These are phyloP conservation scores for Chelmon rostratus DNA, from an alignment of 2,797 vertebrate species.

Conservation along the genomic window DNA sequence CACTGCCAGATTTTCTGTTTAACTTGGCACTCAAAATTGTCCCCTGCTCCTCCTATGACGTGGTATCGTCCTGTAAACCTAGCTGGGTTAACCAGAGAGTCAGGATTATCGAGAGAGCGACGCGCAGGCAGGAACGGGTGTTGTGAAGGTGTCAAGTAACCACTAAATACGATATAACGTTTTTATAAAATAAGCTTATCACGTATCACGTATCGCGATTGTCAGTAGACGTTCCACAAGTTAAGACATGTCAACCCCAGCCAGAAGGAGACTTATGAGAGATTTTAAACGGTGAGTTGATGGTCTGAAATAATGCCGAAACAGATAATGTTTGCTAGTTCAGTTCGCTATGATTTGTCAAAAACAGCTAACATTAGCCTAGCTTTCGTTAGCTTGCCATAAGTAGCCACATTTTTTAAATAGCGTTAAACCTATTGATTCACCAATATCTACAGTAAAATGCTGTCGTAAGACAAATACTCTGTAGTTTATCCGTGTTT, in stretches of 20 bases:
- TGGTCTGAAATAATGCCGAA: constrained; percentile 42
- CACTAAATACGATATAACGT: constrained; percentile 15
- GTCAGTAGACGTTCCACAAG: constrained; percentile 10
- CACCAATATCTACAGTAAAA: rapidly evolving
- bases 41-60: background rate
- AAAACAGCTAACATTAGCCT: constrained; percentile 70
- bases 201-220: background rate
- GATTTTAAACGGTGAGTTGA: constrained; percentile 95
- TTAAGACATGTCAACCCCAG: constrained; percentile 93
- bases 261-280: constrained; percentile 96
- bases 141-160: constrained; percentile 41
- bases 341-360: constrained; percentile 58
- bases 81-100: constrained; percentile 44
- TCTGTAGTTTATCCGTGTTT: rapidly evolving
- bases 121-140: background rate
- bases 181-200: constrained; percentile 7
- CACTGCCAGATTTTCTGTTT: rapidly evolving
- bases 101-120: constrained; percentile 53
- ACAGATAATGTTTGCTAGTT: constrained; percentile 31
- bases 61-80: constrained; percentile 74
- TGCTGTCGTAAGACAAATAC: rapidly evolving
- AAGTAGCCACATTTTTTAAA: background rate
- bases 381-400: constrained; percentile 36
- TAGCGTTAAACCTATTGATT: no score
- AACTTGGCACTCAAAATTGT: rapidly evolving